Conservation (phyloP, 2,797 vertebrate genomes). For the Cossypha caffra region DNA sequence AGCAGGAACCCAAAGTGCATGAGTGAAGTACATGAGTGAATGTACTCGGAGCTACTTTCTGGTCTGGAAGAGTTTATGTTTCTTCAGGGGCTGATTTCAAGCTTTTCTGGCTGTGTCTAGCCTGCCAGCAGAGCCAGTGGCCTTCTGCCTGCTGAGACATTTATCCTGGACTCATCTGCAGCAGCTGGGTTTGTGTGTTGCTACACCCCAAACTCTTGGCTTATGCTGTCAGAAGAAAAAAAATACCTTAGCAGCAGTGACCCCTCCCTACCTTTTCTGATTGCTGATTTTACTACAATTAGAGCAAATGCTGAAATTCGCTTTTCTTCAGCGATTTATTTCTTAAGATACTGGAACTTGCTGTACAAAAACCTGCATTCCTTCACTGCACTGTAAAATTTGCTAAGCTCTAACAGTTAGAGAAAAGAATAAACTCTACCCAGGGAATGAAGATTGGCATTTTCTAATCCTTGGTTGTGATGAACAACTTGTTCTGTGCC, state of each 20-base stretch:
- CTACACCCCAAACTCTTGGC: not conserved
- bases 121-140: not conserved
- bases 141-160: not conserved
- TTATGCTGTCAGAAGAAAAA: not conserved
- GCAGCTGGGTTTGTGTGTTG: not conserved
- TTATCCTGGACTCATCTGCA: not conserved
- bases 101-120: not conserved
- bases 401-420: not conserved
- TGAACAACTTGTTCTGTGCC: not conserved
- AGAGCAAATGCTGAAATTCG: not conserved
- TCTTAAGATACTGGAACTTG: not conserved
- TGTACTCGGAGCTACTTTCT: not conserved
- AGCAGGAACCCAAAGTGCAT: not conserved
- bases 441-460: not conserved
- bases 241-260: not conserved
- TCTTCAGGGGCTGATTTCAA: not conserved
- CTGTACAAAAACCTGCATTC: not conserved
- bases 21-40: not conserved
- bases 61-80: not conserved
- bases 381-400: not conserved
- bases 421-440: not conserved
- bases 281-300: not conserved
- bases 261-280: not conserved
- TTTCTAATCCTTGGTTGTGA: slow-evolving; percentile 3
- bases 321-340: not conserved